These are phyloP conservation scores for Drosophila prolongata DNA, from an alignment of 2,888 invertebrate species.

Conservation along the genomic window DNA sequence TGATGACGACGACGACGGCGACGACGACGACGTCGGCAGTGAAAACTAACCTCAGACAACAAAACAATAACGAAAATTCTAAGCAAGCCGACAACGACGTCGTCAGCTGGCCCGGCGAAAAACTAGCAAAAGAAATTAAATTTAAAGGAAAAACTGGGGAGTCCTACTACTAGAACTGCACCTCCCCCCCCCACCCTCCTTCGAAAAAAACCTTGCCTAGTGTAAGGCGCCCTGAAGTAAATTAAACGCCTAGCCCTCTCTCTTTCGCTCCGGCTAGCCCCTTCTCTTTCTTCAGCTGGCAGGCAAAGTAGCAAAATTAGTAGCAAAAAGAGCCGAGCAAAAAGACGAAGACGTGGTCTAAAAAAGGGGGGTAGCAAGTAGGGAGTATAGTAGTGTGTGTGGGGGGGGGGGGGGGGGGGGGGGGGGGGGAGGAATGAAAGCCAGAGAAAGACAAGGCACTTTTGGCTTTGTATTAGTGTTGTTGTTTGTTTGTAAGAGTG, in stretches of 20 bases:
- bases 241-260: slow-evolving; percentile 44
- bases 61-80: slow-evolving; percentile 77
- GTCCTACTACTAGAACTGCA: background rate
- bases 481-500: slow-evolving; percentile 20
- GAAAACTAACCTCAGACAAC: slow-evolving; percentile 80
- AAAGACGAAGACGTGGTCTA: slow-evolving; percentile 20
- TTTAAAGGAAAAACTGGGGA: slow-evolving; percentile 64
- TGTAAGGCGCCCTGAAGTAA: slow-evolving; percentile 55
- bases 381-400: slow-evolving; percentile 9
- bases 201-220: slow-evolving; percentile 46
- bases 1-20: slow-evolving; percentile 19
- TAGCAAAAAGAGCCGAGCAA: slow-evolving; percentile 53
- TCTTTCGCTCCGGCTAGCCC: background rate
- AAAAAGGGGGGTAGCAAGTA: slow-evolving; percentile 3
- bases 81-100: slow-evolving; percentile 58
- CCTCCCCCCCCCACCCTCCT: background rate
- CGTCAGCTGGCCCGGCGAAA: slow-evolving; percentile 41
- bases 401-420: background rate
- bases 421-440: background rate
- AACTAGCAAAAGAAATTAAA: slow-evolving; percentile 78
- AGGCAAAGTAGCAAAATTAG: slow-evolving; percentile 62
- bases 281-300: slow-evolving; percentile 8
- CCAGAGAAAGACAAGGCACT: slow-evolving; percentile 40
- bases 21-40: slow-evolving; percentile 58
- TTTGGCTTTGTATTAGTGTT: slow-evolving; percentile 35